phyloP scores from a whole-genome alignment of 2,797 vertebrate species.

The Sardinella longiceps region DNA sequence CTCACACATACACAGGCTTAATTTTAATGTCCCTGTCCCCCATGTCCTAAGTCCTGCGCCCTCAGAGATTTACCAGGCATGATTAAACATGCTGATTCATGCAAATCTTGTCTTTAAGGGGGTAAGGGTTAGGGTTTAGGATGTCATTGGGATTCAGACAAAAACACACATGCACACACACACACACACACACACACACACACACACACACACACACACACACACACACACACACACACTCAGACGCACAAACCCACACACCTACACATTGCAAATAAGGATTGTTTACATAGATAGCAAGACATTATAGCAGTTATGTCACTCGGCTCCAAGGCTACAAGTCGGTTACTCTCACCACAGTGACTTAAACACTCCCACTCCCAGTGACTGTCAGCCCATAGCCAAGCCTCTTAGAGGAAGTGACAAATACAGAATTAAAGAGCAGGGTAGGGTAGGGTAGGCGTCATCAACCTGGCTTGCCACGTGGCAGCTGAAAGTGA shows the following conservation, averaged over 20 bases:
- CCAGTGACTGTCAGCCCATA: neutral
- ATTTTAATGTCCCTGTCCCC: no score
- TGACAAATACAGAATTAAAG: neutral
- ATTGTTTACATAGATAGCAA: neutral
- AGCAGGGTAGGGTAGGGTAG: neutral
- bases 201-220: neutral
- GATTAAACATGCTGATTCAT: no score
- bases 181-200: neutral
- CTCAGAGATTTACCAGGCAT: no score
- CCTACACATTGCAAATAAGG: neutral
- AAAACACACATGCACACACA: neutral
- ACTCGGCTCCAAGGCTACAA: no score
- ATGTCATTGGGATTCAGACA: neutral
- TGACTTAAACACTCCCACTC: neutral
- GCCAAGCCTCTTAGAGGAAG: neutral
- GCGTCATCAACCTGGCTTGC: neutral
- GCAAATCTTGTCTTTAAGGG: no score
- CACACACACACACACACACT: neutral
- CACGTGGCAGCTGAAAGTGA: constrained; percentile 30
- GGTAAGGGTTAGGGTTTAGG: no score
- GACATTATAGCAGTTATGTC: no score
- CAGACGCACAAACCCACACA: neutral
- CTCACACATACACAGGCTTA: no score
- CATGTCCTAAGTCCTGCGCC: no score
- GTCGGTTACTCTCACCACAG: no score